Base-by-base conservation (phyloP, 1,140 invertebrate species). In the Drosophila lowei region DNA sequence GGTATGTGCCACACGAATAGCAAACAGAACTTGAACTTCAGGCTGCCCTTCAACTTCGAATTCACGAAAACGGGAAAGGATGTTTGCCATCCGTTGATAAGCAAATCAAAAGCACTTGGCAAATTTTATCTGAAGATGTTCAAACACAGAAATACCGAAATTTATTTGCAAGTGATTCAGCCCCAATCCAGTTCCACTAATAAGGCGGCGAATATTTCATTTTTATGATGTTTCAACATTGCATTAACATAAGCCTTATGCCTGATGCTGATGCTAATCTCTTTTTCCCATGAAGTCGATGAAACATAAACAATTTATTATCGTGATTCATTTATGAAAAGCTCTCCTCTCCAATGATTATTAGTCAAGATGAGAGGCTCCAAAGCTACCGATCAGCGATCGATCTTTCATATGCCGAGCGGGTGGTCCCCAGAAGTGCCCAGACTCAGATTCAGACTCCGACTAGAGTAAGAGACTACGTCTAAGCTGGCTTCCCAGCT, bases 221-320 rank as follows among this genome's bases (percentile, higher is more conserved):
- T 53, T 79, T 83, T 83, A 88, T 88, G 78, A 83, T 86, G 73
- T 83, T 77, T 68, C 71, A 62, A 76, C 63, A 77, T 47, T 68
- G 74, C 67, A 88, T 88, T 88, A 88, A 77, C 83, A 88, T 88
- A 88, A 88, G 73, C 54, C 18, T 4, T 25, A 25, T 25, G 23
- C 18, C 5, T 25, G 5, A 5, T 6, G 67, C 58, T 70, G 83
- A 88, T 88, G 84, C 25, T 88, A 88, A 88, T 83, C 83, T 88
- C 76, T 73, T 88, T 88, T 88, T 88, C 83, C 83, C 84, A 88
- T 88, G 83, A 88, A 88, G 28, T 7, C 30, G 52, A 77, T 79
- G 57, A 76, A 81, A 78, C 81, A 86, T 88, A 86, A 88, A 86
- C 83, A 86, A 86, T 76, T 88, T 76, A 86, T 88, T 88, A 88